phyloP scores from a whole-genome alignment of 2,888 invertebrate genomes.

The Cacoxenus indagator region DNA sequence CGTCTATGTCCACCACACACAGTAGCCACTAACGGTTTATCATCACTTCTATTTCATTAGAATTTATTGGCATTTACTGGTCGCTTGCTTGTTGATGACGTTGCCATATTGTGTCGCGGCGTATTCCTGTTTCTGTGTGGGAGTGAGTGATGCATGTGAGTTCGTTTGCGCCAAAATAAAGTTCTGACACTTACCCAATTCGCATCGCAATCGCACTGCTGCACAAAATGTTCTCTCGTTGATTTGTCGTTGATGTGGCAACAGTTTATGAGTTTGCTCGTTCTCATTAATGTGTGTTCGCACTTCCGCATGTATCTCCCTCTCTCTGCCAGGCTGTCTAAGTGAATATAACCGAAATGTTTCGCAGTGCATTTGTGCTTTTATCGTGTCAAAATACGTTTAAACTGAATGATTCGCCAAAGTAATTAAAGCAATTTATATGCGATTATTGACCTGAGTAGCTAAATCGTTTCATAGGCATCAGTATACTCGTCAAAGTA shows the following conservation, averaged over 20 bases:
- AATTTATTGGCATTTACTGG: not conserved
- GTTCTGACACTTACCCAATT: slow-evolving; percentile 9
- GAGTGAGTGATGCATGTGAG: not conserved
- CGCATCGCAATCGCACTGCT: not conserved
- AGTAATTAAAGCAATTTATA: not conserved
- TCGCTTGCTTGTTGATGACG: not conserved
- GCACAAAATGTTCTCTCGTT: not conserved
- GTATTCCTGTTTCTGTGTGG: not conserved
- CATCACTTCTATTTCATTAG: not conserved
- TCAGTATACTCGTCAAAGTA: not conserved
- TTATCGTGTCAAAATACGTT: too few relatives aligned
- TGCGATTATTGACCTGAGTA: not conserved
- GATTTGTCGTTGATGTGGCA: slow-evolving; percentile 23
- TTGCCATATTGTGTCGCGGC: not conserved
- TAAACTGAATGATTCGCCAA: not conserved
- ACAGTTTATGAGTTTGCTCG: slow-evolving; percentile 9
- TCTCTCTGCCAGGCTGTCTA: too few relatives aligned
- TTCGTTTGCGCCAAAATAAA: not conserved
- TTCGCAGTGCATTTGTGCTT: not conserved
- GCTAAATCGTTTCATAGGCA: not conserved
- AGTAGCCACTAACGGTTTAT: not conserved
- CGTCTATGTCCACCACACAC: not conserved
- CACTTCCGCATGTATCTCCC: not conserved
- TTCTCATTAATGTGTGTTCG: not conserved
- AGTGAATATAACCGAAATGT: too few relatives aligned